Evolutionary conservation across 2,888 invertebrate species (phyloP).

Genomic region (Tachina lurida): DNA sequence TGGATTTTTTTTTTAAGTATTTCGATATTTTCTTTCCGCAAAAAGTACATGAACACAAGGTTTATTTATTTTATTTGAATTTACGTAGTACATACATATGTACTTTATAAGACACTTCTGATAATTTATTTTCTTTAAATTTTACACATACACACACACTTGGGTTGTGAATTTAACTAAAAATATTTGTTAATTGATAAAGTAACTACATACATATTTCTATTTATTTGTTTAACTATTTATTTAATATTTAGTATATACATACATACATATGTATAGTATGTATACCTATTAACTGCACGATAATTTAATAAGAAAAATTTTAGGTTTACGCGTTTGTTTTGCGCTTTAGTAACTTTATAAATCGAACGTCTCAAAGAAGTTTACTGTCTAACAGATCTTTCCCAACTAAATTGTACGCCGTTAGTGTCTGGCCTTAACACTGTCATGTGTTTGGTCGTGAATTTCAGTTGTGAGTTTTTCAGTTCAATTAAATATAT

Average conservation of each 20-base stretch:
- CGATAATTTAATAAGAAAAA: slow-evolving; percentile 9
- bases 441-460: slow-evolving; percentile 45
- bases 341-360: neutral
- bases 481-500: slow-evolving; percentile 15
- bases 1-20: slow-evolving; percentile 9
- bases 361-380: neutral
- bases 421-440: slow-evolving; percentile 36
- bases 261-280: neutral
- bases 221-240: slow-evolving; percentile 49
- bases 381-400: slow-evolving; percentile 54
- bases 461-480: slow-evolving; percentile 52
- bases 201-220: slow-evolving; percentile 16
- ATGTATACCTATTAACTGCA: slow-evolving; percentile 21
- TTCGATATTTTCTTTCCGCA: neutral
- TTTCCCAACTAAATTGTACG: slow-evolving; percentile 61
- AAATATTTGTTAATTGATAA: slow-evolving; percentile 59
- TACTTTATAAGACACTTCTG: slow-evolving; percentile 6
- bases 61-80: neutral
- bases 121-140: neutral
- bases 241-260: slow-evolving; percentile 40
- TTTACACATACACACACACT: neutral
- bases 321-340: slow-evolving; percentile 37
- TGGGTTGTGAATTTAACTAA: neutral
- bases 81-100: neutral
- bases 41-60: slow-evolving; percentile 3